These are phyloP conservation scores for Frankliniella fusca DNA, from an alignment of 2,888 invertebrate genomes.

Conservation along the genomic window DNA sequence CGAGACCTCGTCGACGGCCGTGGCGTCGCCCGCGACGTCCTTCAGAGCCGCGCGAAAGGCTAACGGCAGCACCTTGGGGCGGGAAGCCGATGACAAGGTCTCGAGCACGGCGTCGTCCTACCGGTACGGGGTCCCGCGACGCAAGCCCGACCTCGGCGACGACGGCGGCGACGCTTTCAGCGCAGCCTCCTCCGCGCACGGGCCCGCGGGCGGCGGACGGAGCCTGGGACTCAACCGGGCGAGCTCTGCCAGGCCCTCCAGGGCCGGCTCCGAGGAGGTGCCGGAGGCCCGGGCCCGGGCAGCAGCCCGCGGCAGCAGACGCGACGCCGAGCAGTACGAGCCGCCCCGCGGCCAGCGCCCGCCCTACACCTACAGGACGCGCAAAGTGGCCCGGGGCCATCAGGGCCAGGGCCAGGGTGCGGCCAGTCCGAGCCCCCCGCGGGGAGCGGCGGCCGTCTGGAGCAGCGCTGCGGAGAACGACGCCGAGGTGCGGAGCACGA, in stretches of 20 bases:
- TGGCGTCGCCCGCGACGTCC: background rate
- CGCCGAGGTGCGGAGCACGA: background rate
- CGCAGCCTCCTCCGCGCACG: background rate
- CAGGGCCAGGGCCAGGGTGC: background rate
- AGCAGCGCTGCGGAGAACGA: background rate
- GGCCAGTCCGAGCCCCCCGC: background rate
- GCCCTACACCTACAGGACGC: constrained; percentile 6
- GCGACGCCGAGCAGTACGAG: background rate
- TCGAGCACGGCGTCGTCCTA: background rate
- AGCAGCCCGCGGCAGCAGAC: too few species aligned
- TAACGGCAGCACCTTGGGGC: background rate
- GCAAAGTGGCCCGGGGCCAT: background rate
- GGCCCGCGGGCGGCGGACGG: background rate
- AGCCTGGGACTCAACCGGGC: background rate
- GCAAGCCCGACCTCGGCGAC: background rate
- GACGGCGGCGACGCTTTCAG: background rate
- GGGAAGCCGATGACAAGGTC: background rate
- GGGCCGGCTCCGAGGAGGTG: constrained; percentile 46
- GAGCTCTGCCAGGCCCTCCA: background rate
- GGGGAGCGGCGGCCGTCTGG: background rate
- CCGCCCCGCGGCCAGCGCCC: constrained; percentile 57
- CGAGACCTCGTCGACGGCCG: background rate
- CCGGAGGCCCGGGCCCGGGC: constrained; percentile 46
- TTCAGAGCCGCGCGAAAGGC: background rate
- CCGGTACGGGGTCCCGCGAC: background rate